A percentile compares a stretch with the other conserved stretches of the same genome.
Conservation (phyloP, 2,888 invertebrate species). For the Leucozona laternaria region DNA sequence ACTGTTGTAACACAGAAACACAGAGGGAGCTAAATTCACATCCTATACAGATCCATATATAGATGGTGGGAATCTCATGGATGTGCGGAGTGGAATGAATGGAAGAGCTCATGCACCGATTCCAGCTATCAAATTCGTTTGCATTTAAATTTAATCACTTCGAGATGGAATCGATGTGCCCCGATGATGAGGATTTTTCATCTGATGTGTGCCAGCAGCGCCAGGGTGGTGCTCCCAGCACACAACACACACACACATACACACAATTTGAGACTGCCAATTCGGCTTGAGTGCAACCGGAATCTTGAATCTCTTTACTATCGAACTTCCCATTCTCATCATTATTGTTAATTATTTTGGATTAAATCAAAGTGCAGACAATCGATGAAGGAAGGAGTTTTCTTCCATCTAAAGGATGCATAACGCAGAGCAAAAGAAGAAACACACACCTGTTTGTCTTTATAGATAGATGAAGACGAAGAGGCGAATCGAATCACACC, state of each 20-base stretch:
- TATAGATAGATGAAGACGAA: not conserved
- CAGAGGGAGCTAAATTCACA: not conserved
- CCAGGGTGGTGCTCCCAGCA: not conserved
- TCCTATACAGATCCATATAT: not conserved
- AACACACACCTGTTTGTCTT: not conserved
- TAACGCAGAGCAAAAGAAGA: not conserved
- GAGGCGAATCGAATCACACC: not conserved
- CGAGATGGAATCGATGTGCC: not conserved
- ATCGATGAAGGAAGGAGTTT: conserved; percentile 47
- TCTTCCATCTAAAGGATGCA: not conserved
- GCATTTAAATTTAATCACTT: conserved; percentile 59
- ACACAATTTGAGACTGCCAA: not conserved
- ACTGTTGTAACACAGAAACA: conserved; percentile 13
- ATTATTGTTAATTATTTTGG: conserved; percentile 67
- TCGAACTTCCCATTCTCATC: conserved; percentile 36
- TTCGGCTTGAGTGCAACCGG: not conserved
- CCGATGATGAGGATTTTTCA: conserved; percentile 5
- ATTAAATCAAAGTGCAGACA: conserved; percentile 65
- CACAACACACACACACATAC: not conserved
- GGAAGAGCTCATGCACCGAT: not conserved
- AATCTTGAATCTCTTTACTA: not conserved
- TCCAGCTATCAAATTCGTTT: conserved; percentile 33
- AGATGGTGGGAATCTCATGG: conserved; percentile 37
- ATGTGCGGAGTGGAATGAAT: not conserved
- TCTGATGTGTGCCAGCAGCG: not conserved